Evolutionary conservation across 2,888 invertebrate genomes (phyloP).

Genomic region (Coecobrya sp.): DNA sequence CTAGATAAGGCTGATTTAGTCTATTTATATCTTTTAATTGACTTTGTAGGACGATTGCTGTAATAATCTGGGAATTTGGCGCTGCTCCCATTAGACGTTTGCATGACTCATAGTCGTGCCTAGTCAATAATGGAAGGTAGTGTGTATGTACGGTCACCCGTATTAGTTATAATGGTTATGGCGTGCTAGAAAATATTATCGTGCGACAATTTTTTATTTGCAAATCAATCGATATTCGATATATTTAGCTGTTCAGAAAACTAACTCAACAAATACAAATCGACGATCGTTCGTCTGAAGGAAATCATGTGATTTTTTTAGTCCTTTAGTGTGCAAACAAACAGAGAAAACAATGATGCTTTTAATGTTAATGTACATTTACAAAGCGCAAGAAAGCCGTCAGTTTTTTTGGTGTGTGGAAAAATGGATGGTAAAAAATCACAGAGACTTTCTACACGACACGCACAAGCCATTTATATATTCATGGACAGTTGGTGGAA

Average conservation of each 20-base stretch:
- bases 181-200: constrained; percentile 17
- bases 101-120: background rate
- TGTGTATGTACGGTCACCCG: background rate
- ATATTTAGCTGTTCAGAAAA: background rate
- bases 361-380: constrained; percentile 7
- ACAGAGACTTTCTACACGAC: constrained; percentile 25
- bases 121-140: background rate
- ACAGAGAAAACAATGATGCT: constrained; percentile 30
- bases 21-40: constrained; percentile 23
- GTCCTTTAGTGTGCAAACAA: background rate
- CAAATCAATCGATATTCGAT: constrained; percentile 26
- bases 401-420: background rate
- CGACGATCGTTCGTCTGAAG: background rate
- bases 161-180: background rate
- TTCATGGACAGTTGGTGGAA: constrained; percentile 32
- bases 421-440: constrained; percentile 23
- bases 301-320: constrained; percentile 1
- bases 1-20: background rate
- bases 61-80: constrained; percentile 3
- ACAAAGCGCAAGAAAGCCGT: background rate
- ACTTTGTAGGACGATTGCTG: background rate
- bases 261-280: background rate
- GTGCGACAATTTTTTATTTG: background rate
- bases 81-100: background rate
- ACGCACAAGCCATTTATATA: constrained; percentile 57